Evolutionary conservation across 2,888 invertebrate species (phyloP).

Genomic region (Coelopa pilipes): DNA sequence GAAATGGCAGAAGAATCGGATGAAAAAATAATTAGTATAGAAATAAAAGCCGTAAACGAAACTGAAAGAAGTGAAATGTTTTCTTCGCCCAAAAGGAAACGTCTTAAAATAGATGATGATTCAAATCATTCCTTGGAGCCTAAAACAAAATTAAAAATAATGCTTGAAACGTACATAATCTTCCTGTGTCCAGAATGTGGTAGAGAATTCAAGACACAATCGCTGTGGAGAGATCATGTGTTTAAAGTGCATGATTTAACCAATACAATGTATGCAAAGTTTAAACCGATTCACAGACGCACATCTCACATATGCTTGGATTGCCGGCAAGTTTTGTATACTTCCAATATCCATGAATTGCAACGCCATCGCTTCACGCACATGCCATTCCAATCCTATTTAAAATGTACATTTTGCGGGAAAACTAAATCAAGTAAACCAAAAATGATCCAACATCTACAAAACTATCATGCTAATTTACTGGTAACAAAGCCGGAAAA

Average conservation of each 20-base stretch:
- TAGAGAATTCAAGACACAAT: conserved; percentile 50
- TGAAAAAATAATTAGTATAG: conserved; percentile 49
- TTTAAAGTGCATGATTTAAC: conserved; percentile 55
- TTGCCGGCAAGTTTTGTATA: conserved; percentile 51
- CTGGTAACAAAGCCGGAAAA: background rate
- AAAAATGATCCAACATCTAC: conserved; percentile 57
- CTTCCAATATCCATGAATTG: conserved; percentile 50
- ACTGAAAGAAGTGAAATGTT: conserved; percentile 44
- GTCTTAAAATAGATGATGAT: conserved; percentile 39
- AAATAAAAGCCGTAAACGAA: conserved; percentile 53
- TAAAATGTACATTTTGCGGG: conserved; percentile 56
- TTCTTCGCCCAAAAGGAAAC: conserved; percentile 40
- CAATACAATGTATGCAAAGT: conserved; percentile 55
- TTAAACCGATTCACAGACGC: conserved; percentile 49
- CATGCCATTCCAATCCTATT: conserved; percentile 57
- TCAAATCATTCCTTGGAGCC: conserved; percentile 22
- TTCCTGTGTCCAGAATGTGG: conserved; percentile 60
- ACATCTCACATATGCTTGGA: conserved; percentile 51
- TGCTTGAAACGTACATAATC: conserved; percentile 46
- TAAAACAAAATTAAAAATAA: conserved; percentile 39
- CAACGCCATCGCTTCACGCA: conserved; percentile 60
- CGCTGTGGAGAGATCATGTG: conserved; percentile 56
- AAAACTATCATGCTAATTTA: conserved; percentile 49
- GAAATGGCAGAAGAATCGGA: background rate
- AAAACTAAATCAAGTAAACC: conserved; percentile 60